Conservation (phyloP, 1,140 invertebrate species). For the Polyergus mexicanus region DNA sequence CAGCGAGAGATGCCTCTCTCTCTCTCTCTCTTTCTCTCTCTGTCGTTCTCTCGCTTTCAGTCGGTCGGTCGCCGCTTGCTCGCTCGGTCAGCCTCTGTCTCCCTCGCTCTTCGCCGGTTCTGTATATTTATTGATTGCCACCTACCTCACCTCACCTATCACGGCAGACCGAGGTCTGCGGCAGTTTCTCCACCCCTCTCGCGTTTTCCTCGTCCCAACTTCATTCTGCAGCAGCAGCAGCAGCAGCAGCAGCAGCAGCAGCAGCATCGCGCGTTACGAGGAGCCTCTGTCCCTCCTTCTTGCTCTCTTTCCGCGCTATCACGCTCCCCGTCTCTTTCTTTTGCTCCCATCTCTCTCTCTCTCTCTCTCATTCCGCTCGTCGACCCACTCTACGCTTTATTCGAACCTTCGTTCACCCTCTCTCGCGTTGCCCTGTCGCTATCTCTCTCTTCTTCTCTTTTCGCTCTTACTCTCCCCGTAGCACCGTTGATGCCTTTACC, state of each 20-base stretch:
- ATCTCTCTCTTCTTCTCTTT: constrained; percentile 5
- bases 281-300: constrained; percentile 62
- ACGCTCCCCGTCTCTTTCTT: constrained; percentile 16
- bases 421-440: constrained; percentile 30
- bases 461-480: constrained; percentile 10
- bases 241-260: constrained; percentile 51
- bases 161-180: constrained; percentile 73
- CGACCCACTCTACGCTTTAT: constrained; percentile 64
- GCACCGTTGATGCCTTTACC: constrained; percentile 63
- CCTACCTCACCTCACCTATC: constrained; percentile 83
- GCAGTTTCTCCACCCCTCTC: constrained; percentile 78
- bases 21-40: background rate
- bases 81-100: constrained; percentile 53
- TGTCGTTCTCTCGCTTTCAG: constrained; percentile 43
- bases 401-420: constrained; percentile 55
- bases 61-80: constrained; percentile 34
- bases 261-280: constrained; percentile 70
- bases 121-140: constrained; percentile 87
- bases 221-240: constrained; percentile 69
- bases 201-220: constrained; percentile 72
- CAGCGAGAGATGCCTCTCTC: constrained; percentile 58
- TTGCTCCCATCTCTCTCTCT: constrained; percentile 5
- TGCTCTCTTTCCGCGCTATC: constrained; percentile 52
- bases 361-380: constrained; percentile 32
- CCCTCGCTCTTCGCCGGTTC: constrained; percentile 76